Evolutionary conservation across 2,113 vertebrate genomes (phyloP), one percentile per base, ranked within the genome.

Genomic region (Semnornis frantzii): DNA sequence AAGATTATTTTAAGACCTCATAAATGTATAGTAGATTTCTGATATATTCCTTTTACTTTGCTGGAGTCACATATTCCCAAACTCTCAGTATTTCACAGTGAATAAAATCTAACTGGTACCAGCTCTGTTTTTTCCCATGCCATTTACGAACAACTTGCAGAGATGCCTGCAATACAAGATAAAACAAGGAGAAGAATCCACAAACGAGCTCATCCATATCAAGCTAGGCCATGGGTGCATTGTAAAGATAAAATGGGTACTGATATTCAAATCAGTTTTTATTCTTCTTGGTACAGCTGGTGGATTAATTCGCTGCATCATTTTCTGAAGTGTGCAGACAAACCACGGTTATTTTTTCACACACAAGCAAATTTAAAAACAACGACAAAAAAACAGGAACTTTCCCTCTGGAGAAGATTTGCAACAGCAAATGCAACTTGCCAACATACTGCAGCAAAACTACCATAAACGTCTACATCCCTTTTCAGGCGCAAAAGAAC

Each of bases 271-370:
- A 80, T 90, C 88, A 91, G 63, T 81, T 92, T 92, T 88, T 80
- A 80, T 89, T 96, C 82, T 92, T 93, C 91, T 73, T 15, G 72
- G 81, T 95, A 91, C 93, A 96, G 92, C 94, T 85, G 87, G 73
- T 69, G 88, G 95, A 90, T 96, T 97, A 97, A 98, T 97, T 96
- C 85, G 20, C 97, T 98, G 97, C 97, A 98, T 97, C 97, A 98
- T 97, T 97, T 98, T 97, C 93, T 81, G 66, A 94, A 97, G 94
- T 4, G 62, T 95, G 89, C 82, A 63, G 89, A 62, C 76, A 12
- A 78, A 79, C 57, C 50, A 73, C 93, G 90, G 95, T 39, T 85
- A 92, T 15, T 9, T 1, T 77, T 92, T 21, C 93, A 90, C 4
- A 58, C 64, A 86, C 5, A 30, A 60, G 37, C 60, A 95, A 80